Conservation (phyloP, 2,888 invertebrate species). For the Andrena dorsata region DNA sequence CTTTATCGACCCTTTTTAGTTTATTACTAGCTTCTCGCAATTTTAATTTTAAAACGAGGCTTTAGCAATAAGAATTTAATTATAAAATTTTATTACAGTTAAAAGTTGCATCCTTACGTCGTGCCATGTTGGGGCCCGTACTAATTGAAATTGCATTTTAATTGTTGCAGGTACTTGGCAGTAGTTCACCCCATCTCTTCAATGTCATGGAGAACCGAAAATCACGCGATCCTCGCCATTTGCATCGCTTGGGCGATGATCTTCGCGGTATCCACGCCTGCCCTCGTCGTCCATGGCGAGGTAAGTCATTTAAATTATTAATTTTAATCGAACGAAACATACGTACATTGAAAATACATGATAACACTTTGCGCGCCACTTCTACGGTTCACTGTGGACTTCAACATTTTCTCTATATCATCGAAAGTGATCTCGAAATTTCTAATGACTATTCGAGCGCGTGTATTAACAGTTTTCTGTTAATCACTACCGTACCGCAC, state of each 20-base stretch:
- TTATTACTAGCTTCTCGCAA: too few species aligned
- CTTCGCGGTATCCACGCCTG: conserved; percentile 91
- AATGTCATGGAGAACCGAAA: conserved; percentile 93
- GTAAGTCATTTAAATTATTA: conserved; percentile 86
- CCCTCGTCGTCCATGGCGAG: conserved; percentile 91
- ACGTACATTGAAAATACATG: too few species aligned
- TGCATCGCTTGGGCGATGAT: conserved; percentile 93
- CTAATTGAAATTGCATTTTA: background rate
- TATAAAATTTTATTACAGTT: background rate
- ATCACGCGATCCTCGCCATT: conserved; percentile 92
- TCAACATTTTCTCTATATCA: too few species aligned
- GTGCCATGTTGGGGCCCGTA: background rate
- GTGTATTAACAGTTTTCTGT: background rate
- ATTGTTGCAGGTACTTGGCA: conserved; percentile 89
- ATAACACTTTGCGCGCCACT: too few species aligned
- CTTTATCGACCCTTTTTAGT: too few species aligned
- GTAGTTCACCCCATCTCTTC: conserved; percentile 97
- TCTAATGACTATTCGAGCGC: too few species aligned
- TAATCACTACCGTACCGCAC: background rate
- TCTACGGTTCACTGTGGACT: too few species aligned
- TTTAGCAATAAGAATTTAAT: too few species aligned
- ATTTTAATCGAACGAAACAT: background rate
- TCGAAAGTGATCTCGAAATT: too few species aligned
- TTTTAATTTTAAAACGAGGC: too few species aligned
- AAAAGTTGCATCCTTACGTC: background rate